phyloP scores from a whole-genome alignment of 2,888 invertebrate genomes.

The Tenthredo scrophulariae region DNA sequence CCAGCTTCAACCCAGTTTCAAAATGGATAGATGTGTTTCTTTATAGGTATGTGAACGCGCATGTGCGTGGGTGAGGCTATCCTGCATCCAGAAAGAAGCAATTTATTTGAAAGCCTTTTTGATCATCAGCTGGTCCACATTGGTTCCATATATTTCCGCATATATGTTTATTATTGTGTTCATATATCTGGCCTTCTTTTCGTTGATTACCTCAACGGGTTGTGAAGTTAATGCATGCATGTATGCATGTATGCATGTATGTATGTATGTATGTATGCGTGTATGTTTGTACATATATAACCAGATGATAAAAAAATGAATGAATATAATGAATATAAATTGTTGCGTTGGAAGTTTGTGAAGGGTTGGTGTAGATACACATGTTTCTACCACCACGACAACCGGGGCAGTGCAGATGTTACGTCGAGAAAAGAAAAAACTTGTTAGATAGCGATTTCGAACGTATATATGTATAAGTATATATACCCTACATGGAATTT shows the following conservation, averaged over 20 bases:
- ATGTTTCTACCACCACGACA: background rate
- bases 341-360: background rate
- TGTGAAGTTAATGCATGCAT: too few species aligned
- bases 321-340: conserved; percentile 4
- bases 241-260: too few species aligned
- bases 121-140: conserved; percentile 15
- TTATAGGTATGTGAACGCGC: background rate
- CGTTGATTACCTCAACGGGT: background rate
- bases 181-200: background rate
- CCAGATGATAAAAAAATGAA: background rate
- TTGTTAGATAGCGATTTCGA: background rate
- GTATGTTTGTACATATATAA: background rate
- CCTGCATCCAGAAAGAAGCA: conserved; percentile 8
- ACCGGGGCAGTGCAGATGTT: background rate
- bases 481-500: background rate
- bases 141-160: background rate
- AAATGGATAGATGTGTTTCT: background rate
- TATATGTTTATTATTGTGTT: background rate
- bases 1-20: background rate
- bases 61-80: background rate
- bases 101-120: conserved; percentile 47
- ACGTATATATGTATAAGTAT: background rate
- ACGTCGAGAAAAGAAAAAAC: background rate
- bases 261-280: too few species aligned
- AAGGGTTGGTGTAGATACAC: background rate